Conservation (phyloP, 2,113 vertebrate genomes). For the Myanophis thanlyinensis region DNA sequence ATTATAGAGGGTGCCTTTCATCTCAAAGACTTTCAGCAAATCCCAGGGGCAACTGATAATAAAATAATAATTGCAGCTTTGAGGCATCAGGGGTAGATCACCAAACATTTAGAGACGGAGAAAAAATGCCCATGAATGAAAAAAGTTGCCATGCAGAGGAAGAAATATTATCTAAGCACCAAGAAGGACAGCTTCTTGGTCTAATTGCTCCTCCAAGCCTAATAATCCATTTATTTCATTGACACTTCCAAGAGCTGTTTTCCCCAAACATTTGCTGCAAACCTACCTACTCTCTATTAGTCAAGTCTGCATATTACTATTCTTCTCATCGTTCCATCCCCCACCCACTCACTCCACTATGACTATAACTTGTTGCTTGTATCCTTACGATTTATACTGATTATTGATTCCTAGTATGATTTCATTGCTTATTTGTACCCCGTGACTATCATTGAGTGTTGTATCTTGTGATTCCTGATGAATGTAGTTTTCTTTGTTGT, state of each 20-base stretch:
- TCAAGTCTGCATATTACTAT: too few relatives aligned
- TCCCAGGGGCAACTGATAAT: background rate
- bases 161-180: background rate
- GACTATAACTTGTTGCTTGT: too few relatives aligned
- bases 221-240: background rate
- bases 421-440: too few relatives aligned
- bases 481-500: too few relatives aligned
- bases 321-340: too few relatives aligned
- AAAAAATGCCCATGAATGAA: background rate
- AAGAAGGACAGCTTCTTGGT: background rate
- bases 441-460: too few relatives aligned
- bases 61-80: conserved; percentile 22
- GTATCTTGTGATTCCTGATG: too few relatives aligned
- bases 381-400: too few relatives aligned
- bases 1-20: conserved; percentile 24
- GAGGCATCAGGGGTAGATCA: conserved; percentile 9
- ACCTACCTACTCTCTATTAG: background rate
- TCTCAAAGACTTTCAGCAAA: background rate
- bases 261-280: background rate
- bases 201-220: background rate
- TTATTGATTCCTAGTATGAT: too few relatives aligned
- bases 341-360: too few relatives aligned
- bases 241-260: background rate
- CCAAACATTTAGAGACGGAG: background rate
- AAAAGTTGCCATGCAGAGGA: background rate